A percentile compares a stretch with the other conserved stretches of the same genome.
Conservation (phyloP, 2,113 vertebrate species). For the Ondatra zibethicus region DNA sequence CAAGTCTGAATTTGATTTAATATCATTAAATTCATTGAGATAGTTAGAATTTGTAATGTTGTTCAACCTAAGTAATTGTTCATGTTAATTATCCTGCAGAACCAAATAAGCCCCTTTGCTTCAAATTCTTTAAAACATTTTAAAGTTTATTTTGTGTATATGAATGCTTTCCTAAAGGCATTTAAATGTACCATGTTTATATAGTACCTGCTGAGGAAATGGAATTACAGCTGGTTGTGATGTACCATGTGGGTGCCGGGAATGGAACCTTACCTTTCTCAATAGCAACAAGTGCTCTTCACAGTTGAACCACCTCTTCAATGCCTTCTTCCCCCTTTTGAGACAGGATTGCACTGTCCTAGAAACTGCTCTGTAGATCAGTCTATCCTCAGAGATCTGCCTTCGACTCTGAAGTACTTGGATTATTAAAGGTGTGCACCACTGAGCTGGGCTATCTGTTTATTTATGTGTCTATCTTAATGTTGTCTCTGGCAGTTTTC, state of each 20-base stretch:
- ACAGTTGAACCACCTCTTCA: not conserved
- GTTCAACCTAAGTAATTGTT: not conserved
- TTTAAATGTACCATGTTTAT: not conserved
- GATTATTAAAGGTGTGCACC: not conserved
- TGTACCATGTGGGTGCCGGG: not conserved
- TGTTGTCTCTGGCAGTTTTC: not conserved
- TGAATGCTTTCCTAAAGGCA: not conserved
- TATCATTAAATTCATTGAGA: not conserved
- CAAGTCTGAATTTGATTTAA: constrained; percentile 26
- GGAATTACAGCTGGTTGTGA: not conserved
- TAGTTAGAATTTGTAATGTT: constrained; percentile 36
- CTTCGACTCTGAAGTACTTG: not conserved
- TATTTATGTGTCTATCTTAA: not conserved
- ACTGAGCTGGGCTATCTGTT: not conserved
- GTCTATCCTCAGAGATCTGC: not conserved
- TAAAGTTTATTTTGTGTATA: not conserved
- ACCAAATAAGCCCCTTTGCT: constrained; percentile 9
- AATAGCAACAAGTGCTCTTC: not conserved
- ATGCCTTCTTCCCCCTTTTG: not conserved
- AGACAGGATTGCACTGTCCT: not conserved
- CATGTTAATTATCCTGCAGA: constrained; percentile 34
- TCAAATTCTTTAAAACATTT: constrained; percentile 40
- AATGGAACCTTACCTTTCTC: not conserved
- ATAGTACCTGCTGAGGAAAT: not conserved
- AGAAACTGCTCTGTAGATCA: not conserved